Base-by-base conservation (phyloP, 2,797 vertebrate species). In the Pseudochirops cupreus region DNA sequence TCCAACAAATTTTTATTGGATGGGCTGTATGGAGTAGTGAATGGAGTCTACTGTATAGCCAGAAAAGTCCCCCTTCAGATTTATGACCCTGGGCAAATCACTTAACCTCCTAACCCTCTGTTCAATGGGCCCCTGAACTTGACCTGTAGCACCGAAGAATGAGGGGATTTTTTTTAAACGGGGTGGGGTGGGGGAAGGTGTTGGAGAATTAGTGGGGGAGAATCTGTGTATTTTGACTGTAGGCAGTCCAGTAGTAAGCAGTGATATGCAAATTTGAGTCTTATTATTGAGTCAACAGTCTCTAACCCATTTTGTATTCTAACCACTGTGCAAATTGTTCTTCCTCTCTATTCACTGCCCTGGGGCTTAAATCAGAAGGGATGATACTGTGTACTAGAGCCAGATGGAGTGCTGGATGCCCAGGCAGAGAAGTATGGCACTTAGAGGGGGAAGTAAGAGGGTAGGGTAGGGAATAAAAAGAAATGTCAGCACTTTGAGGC, bases 221-320 rank as follows among this genome's bases (percentile, higher is more conserved):
- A 26, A 21, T 87, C 91, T 91, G 39, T 0, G 92, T 94, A 87
- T 87, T 94, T 57, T 91, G 94, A 92, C 94, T 93, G 91, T 82
- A 89, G 91, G 96, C 10, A 4, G 39, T 46, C 95, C 92, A 92
- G 95, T 89, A 3, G n/a, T 50, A 94, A 94, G 95, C 93, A 96
- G 95, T 53, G 31, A 26, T 59, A 94, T 97, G 97, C 95, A 96
- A 94, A 97, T 95, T 7, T 54, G 59, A 93, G n/a, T 93, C 94
- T 57, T 3, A 92, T 46, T 57, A 31, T 93, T 54, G 92, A 94
- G 90, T 57, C 54, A 90, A 59, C 67, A 89, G 10, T 87, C 74
- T 67, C 24, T 1, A 13, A 95, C 57, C 91, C 3, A 93, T 87
- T 93, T 93, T 94, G 95, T 91, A 26, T 74, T 82, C 67, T 12